Evolutionary conservation across 1,140 invertebrate genomes (phyloP).

Genomic region (Calliphora vicina): DNA sequence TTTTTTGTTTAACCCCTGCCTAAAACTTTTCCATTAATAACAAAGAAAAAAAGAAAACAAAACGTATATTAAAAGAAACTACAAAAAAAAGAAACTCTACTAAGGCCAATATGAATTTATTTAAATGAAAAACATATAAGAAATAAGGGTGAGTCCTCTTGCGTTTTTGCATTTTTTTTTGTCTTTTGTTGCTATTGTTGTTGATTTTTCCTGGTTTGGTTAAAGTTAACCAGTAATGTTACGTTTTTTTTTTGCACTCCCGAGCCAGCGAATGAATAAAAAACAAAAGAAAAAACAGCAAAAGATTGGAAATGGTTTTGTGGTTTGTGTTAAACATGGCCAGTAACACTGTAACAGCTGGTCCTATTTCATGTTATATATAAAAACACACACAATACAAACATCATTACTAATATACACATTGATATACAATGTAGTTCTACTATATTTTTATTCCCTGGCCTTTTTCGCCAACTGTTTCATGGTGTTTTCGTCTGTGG

Average conservation of each 20-base stretch:
- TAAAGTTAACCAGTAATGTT: constrained; percentile 11
- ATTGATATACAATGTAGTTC: too few relatives aligned
- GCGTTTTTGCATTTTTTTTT: neutral
- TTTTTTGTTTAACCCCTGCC: neutral
- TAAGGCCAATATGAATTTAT: constrained; percentile 4
- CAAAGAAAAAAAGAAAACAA: neutral
- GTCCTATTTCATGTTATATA: neutral
- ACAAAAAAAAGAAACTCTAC: neutral
- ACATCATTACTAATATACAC: neutral
- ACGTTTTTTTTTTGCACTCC: neutral
- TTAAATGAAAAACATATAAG: neutral
- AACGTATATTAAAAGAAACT: neutral
- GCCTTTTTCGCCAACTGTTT: neutral
- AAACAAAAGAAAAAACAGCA: neutral
- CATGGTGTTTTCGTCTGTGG: constrained; percentile 28
- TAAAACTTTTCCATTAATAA: neutral
- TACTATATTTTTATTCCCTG: neutral
- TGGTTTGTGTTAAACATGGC: constrained; percentile 28
- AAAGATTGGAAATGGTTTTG: constrained; percentile 1
- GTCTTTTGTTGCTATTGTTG: too few relatives aligned
- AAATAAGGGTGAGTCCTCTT: neutral
- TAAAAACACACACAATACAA: neutral
- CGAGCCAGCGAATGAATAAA: neutral
- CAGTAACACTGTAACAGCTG: constrained; percentile 32
- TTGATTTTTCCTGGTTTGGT: neutral